phyloP scores from a whole-genome alignment of 2,797 vertebrate genomes.

The Falco concolor region DNA sequence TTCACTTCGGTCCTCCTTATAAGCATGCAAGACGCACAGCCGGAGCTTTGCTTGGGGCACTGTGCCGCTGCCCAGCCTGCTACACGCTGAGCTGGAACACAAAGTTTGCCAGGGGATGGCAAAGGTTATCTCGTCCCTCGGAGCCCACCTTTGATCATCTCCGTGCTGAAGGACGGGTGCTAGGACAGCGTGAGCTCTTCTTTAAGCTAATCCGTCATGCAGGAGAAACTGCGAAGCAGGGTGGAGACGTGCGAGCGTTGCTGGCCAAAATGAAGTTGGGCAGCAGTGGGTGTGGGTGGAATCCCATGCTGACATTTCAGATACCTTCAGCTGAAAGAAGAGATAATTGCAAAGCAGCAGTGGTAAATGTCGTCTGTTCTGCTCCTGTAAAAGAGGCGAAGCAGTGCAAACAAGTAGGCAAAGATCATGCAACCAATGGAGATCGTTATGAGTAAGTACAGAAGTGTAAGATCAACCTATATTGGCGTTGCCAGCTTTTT shows the following conservation, averaged over 20 bases:
- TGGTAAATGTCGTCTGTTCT: slow-evolving; percentile 3
- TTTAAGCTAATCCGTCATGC: accelerated
- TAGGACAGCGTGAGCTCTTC: accelerated
- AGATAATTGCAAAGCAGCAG: neutral
- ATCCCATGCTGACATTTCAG: neutral
- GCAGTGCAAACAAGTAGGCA: neutral
- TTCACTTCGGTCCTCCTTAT: accelerated
- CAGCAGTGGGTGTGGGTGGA: neutral
- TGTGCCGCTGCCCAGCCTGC: accelerated
- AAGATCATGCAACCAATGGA: neutral
- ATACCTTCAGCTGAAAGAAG: neutral
- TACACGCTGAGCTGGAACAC: accelerated
- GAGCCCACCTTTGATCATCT: neutral
- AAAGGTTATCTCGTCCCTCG: accelerated
- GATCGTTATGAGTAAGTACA: slow-evolving; percentile 29
- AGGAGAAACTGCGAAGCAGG: neutral
- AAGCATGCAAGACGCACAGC: accelerated
- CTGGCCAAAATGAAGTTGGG: neutral
- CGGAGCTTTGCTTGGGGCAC: accelerated
- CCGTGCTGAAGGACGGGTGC: neutral
- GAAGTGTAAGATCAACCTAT: neutral
- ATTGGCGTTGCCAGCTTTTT: neutral
- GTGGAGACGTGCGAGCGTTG: accelerated
- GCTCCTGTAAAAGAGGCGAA: neutral
- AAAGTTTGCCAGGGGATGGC: neutral